These are phyloP conservation scores for Patagioenas fasciata DNA, from an alignment of 2,113 vertebrate species.

Conservation along the genomic window DNA sequence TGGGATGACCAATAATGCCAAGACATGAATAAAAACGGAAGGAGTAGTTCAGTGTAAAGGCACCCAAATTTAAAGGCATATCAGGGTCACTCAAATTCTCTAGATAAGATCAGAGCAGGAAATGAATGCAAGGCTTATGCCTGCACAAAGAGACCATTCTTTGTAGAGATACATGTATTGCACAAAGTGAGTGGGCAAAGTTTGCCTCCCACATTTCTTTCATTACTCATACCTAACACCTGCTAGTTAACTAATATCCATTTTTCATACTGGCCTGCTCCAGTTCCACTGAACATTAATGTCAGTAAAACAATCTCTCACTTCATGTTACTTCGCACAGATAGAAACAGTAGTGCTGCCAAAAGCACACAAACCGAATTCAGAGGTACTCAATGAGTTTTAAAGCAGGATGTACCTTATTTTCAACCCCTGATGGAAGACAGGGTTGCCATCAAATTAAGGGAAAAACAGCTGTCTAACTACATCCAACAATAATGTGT, in stretches of 20 bases:
- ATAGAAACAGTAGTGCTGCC: background rate
- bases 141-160: constrained; percentile 58
- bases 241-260: constrained; percentile 43
- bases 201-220: constrained; percentile 61
- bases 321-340: background rate
- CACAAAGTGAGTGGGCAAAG: constrained; percentile 25
- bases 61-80: constrained; percentile 12
- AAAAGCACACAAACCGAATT: background rate
- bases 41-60: background rate
- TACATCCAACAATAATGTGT: background rate
- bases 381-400: background rate
- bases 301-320: constrained; percentile 39
- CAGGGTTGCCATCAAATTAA: background rate
- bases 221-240: constrained; percentile 55
- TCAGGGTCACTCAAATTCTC: constrained; percentile 45
- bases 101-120: constrained; percentile 56
- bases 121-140: constrained; percentile 59
- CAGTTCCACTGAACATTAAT: constrained; percentile 17
- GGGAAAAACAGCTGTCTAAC: background rate
- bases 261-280: constrained; percentile 30
- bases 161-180: constrained; percentile 6
- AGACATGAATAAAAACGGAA: background rate
- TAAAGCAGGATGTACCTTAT: background rate
- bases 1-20: background rate
- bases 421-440: background rate